Evolutionary conservation across 2,113 vertebrate genomes (phyloP).

Genomic region (Bostrychus sinensis): DNA sequence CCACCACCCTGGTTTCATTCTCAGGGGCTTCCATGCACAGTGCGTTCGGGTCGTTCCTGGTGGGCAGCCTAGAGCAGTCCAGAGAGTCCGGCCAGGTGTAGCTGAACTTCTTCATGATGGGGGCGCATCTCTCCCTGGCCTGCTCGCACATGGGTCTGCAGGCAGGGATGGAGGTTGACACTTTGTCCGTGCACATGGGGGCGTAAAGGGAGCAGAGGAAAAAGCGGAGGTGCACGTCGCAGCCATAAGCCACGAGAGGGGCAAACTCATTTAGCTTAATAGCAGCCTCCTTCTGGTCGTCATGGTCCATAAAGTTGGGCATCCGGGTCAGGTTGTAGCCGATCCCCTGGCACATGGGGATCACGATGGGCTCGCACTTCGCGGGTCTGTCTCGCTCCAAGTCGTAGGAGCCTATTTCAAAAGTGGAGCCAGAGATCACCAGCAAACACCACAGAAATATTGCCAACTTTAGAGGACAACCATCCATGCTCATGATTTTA

Average conservation of each 20-base stretch:
- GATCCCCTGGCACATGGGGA: slow-evolving; percentile 96
- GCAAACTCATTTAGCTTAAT: slow-evolving; percentile 95
- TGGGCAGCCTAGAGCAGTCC: slow-evolving; percentile 91
- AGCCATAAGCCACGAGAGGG: slow-evolving; percentile 94
- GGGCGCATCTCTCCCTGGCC: slow-evolving; percentile 90
- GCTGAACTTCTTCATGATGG: slow-evolving; percentile 97
- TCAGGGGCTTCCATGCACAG: slow-evolving; percentile 98
- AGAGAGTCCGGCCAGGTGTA: slow-evolving; percentile 96
- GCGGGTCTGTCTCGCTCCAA: slow-evolving; percentile 88
- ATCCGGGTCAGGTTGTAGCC: slow-evolving; percentile 98
- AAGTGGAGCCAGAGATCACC: slow-evolving; percentile 76
- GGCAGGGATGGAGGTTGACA: slow-evolving; percentile 95
- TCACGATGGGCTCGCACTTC: slow-evolving; percentile 91
- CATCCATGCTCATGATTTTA: slow-evolving; percentile 67
- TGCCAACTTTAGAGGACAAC: slow-evolving; percentile 65
- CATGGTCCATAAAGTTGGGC: slow-evolving; percentile 96
- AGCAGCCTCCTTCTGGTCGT: slow-evolving; percentile 91
- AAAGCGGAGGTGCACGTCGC: slow-evolving; percentile 94
- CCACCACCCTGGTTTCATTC: slow-evolving; percentile 84
- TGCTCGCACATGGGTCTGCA: slow-evolving; percentile 99
- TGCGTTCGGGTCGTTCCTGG: slow-evolving; percentile 93
- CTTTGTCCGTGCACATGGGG: slow-evolving; percentile 98
- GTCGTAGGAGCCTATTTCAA: slow-evolving; percentile 90
- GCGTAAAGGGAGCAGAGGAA: slow-evolving; percentile 98
- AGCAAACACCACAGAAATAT: slow-evolving; percentile 82